Percentiles rank a stretch among this genome's conserved stretches.
Evolutionary conservation across 1,140 invertebrate species (phyloP).

Genomic region (Drosophila gunungcola): DNA sequence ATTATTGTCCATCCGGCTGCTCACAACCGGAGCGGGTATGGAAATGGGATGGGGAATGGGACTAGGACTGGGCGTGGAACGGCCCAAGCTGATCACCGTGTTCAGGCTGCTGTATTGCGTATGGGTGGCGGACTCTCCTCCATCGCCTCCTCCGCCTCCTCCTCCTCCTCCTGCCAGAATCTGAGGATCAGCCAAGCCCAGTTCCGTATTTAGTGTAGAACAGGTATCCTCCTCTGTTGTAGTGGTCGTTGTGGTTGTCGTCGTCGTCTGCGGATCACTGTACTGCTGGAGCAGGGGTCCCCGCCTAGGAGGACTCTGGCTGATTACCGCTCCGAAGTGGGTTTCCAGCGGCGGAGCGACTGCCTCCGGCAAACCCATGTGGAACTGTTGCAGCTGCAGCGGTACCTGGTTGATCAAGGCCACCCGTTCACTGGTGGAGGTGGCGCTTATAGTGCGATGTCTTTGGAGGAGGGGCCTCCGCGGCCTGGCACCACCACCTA

Average conservation of each 20-base stretch:
- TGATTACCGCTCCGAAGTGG: constrained; percentile 70
- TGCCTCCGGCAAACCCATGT: constrained; percentile 36
- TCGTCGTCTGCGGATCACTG: constrained; percentile 83
- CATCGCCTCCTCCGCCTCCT: constrained; percentile 26
- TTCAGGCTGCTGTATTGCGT: constrained; percentile 80
- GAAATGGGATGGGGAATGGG: constrained; percentile 2
- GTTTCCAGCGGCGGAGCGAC: constrained; percentile 62
- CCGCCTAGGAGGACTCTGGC: constrained; percentile 64
- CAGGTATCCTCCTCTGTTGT: constrained; percentile 81
- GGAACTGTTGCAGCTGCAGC: constrained; percentile 32
- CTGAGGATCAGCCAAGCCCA: constrained; percentile 58
- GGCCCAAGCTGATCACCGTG: constrained; percentile 76
- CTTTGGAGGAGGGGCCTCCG: constrained; percentile 70
- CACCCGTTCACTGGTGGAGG: constrained; percentile 59
- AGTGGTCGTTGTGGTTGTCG: constrained; percentile 74
- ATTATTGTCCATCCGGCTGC: constrained; percentile 68
- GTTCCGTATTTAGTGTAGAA: constrained; percentile 77
- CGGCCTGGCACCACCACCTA: constrained; percentile 46
- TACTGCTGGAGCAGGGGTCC: constrained; percentile 77
- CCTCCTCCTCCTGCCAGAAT: constrained; percentile 11
- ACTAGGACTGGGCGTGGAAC: constrained; percentile 65
- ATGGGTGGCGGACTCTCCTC: constrained; percentile 66
- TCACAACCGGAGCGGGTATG: constrained; percentile 1
- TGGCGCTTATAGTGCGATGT: constrained; percentile 72
- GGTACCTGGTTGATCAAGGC: constrained; percentile 44